Evolutionary conservation across 2,797 vertebrate genomes (phyloP), one percentile per base, ranked within the genome.

Genomic region (Euthynnus affinis): DNA sequence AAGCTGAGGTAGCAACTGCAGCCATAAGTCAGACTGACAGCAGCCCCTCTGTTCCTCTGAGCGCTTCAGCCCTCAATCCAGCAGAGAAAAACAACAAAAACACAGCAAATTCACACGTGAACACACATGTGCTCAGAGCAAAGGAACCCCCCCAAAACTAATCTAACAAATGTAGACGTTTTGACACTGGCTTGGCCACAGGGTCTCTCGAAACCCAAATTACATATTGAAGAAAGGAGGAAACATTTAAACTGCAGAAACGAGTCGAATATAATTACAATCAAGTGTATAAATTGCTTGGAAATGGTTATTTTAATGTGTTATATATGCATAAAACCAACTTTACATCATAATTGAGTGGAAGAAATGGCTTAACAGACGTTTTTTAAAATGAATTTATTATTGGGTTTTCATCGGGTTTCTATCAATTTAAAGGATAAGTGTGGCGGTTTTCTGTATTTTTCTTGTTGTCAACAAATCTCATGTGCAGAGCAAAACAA

Each of bases 1-100:
- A 83, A 78, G 74, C 74, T 70, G 42, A 51, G 17, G 49, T 40
- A 78, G 69, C 84, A 83, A 82, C 86, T 84, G 79, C 76, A 81
- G 80, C 75, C 64, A 59, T 76, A 63, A 73, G 29, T 81, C 79
- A 78, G 74, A 6, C 61, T 73, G 82, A 85, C 77, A 23, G 57
- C 81, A 74, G 46, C 49, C 12, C 22, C 59, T 32, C 71, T 49
- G 51, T 29, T 66, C 29, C 51, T 61, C 57, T 40, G 42, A 82
- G 34, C 2, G 60, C 48, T 29, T 58, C 42, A 32, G 61, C 53
- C 46, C 46, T 63, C 14, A 48, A 2, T 13, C 48, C 59, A 9
- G 40, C 55, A 23, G 4, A 12, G 29, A 37, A 46, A 15, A 22
- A 17, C 48, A 17, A 22, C 5, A 17, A 48, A 49, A 18, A 53